These are phyloP conservation scores for Poeciliopsis turneri DNA, from an alignment of 2,797 vertebrate species.

Conservation along the genomic window DNA sequence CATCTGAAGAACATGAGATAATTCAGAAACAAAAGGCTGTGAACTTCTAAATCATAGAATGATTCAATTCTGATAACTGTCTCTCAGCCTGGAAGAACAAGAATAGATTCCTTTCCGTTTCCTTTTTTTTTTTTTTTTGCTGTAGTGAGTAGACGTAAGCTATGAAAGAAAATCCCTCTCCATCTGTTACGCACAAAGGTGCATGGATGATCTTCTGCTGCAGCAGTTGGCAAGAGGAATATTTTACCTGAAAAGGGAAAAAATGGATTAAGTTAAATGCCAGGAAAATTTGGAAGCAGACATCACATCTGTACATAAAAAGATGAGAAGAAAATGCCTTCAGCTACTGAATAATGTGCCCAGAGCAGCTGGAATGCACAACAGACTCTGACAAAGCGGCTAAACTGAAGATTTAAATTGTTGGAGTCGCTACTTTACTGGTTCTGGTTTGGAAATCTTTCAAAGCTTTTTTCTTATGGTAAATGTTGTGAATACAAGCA, in stretches of 20 bases:
- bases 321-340: background rate
- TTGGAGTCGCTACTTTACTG: background rate
- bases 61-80: background rate
- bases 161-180: background rate
- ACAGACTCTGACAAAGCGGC: background rate
- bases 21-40: background rate
- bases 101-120: background rate
- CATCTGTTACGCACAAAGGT: background rate
- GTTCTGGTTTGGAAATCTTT: background rate
- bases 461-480: background rate
- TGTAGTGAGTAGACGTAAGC: background rate
- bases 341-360: background rate
- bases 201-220: background rate
- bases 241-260: background rate
- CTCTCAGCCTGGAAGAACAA: background rate
- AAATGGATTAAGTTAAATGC: slow-evolving; percentile 6
- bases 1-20: background rate
- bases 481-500: background rate
- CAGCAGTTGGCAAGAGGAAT: background rate
- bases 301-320: slow-evolving; percentile 7
- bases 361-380: background rate
- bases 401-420: background rate
- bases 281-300: slow-evolving; percentile 1
- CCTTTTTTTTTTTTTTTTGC: no score
- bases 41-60: background rate